Evolutionary conservation across 2,113 vertebrate genomes (phyloP), one percentile per base, ranked within the genome.

Genomic region (Rhipidura dahli): DNA sequence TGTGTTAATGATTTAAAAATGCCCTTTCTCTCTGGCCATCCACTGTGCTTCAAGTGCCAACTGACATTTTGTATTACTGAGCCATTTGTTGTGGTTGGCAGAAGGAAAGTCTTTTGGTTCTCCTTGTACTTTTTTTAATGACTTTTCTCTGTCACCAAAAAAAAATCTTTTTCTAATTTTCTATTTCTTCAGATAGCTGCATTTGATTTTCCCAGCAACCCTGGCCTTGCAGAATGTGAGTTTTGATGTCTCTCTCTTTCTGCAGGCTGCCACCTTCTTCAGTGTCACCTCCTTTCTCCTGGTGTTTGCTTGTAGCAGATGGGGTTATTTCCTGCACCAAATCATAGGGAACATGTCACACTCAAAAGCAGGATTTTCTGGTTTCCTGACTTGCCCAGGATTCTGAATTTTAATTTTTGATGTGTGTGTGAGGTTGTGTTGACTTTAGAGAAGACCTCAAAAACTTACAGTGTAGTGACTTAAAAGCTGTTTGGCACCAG

Each of bases 1-100:
- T 86, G 95, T 96, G 92, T 83, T 97, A 96, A 96, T 97, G 96
- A 95, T 95, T 91, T 92, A 45, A 90, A 92, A 97, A 95, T 83
- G 88, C 63, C 42, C 89, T 96, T 93, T 87, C 75, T 92, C 54
- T 84, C 93, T 94, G 90, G 93, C 90, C 95, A 96, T 97, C 81
- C 75, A 68, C 83, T 93, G 79, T 73, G 83, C 83, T 93, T 92
- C 90, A 65, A 96, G 91, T 96, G 85, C 95, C 95, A 96, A 30
- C 73, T 97, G 97, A 90, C 87, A 84, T 93, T 96, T 70, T 78
- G 51, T 71, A 66, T 93, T 91, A 83, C 86, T 64, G 64, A 94
- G 57, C 73, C 89, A 87, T 96, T 95, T 80, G 83, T 91, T 76
- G 80, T 86, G 61, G 37, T 68, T 94, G 94, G 95, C 90, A 94